Base-by-base conservation (phyloP, 2,888 invertebrate species). In the Reticulitermes lucifugus region DNA sequence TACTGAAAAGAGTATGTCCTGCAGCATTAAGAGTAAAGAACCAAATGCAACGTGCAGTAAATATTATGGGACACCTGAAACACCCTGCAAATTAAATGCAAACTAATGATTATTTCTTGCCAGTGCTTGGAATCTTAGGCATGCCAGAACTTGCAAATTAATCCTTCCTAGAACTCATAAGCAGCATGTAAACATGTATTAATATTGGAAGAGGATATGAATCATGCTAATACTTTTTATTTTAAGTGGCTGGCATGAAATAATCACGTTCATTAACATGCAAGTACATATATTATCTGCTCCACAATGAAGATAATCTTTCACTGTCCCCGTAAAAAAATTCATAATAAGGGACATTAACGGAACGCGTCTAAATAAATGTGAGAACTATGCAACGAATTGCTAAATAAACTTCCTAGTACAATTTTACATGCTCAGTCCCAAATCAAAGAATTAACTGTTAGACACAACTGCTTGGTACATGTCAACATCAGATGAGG, bases 1-100 rank as follows among this genome's bases (percentile, higher is more conserved):
- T 77, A 79, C 43, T 65, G 9, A 65, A 84, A 79, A 84, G 79
- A 73, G 35, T 77, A 65, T 81, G 14, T 86, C 79, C 83, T 84
- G 86, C 84, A 86, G 86, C 84, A 86, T 84, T 86, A 86, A 84
- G 84, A 86, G 77, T 60, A 86, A 83, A 82, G 79, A 83, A 81
- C 71, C 75, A 51, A 59, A 81, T 81, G 81, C 81, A 81, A 81
- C 81, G 81, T 81, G 81, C 81, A 81, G 70, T 60, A 22, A 70
- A 70, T 81, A 41, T 70, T 70, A 55, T 60, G 80, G 80, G 55
- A 80, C 51, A 55, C 22, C n/a, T 60, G 14, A 41, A 73, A 51
- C 35, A 73, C 55, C 55, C 83, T 75, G 75, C 75, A 12, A 83
- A 41, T 81, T 5, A 22, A 83, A 83, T 83, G 83, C 77, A 83